A percentile compares a stretch with the other conserved stretches of the same genome.
These are phyloP conservation scores for Nyleta sp. DNA, from an alignment of 2,888 invertebrate species.

Conservation along the genomic window DNA sequence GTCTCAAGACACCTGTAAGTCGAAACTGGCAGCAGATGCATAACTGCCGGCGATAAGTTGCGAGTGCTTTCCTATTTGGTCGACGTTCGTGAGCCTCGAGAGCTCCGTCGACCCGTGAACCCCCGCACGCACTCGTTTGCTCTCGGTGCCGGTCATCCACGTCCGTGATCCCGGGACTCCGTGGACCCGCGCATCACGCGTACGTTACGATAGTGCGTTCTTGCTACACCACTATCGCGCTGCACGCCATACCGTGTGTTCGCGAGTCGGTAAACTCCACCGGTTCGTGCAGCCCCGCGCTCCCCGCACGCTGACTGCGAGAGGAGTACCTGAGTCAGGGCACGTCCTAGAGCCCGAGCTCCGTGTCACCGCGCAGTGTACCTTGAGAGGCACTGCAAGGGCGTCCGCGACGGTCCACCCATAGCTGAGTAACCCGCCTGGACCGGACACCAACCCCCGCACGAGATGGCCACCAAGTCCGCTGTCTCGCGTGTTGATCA, in stretches of 20 bases:
- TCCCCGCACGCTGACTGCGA: no score
- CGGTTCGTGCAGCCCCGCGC: no score
- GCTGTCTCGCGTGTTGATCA: background rate
- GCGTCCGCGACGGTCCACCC: background rate
- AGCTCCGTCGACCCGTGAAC: background rate
- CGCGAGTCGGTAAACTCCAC: no score
- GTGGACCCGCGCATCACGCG: background rate
- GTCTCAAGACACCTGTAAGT: background rate
- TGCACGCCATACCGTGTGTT: no score
- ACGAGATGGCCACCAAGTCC: background rate
- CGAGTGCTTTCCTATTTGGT: no score
- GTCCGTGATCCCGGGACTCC: background rate
- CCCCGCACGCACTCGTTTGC: background rate
- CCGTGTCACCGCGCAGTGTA: slow-evolving; percentile 1
- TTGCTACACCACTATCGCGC: background rate
- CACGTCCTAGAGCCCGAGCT: background rate
- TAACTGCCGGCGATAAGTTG: no score
- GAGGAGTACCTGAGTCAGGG: background rate
- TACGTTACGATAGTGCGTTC: background rate
- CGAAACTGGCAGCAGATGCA: background rate
- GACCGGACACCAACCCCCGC: background rate
- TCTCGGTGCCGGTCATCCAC: background rate
- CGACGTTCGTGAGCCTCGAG: no score
- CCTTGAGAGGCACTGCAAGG: background rate
- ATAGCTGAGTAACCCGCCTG: background rate